Base-by-base conservation (phyloP, 1,140 invertebrate species). In the Diorhabda elongata region DNA sequence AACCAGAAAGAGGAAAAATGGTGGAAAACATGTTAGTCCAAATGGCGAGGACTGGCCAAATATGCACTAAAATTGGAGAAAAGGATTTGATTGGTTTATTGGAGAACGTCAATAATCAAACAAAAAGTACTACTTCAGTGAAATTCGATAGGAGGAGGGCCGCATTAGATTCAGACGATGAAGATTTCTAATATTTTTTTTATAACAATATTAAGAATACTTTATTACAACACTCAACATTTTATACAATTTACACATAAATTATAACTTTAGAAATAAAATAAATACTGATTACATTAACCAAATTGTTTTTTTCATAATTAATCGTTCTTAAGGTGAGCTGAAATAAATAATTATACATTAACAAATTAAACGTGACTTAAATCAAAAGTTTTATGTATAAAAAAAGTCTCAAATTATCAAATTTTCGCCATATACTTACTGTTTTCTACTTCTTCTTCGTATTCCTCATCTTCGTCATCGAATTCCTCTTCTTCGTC, bases 1-100 rank as follows among this genome's bases (percentile, higher is more conserved):
- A 97, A 83, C 96, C 97, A 57, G 96, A 98, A 74, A 98, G 97
- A 82, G 96, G 92, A 6, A 87, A 89, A 81, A 93, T 96, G 91
- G 89, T 98, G 26, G 96, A 98, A 86, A 90, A 91, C 73, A 94
- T 98, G 89, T 87, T 98, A 65, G 85, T 97, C 58, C 88, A 90
- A 73, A 98, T 98, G 95, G 95, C 94, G 44, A 90, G 93, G 79
- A 87, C 87, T 76, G 94, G 94, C 42, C 93, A 94, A 82, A 83
- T 97, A 64, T 80, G 84, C 59, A 88, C 88, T 42, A 93, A 90
- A 84, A 87, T 97, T 69, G 89, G 89, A 63, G 96, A 98, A 83
- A 85, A 89, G 69, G 92, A 96, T 78, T 84, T 98, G 9, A 95
- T 94, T 66, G 87, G 86, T 75, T 83, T 98, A 45, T 81, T 98